Percentiles rank a stretch among this genome's conserved stretches.
Evolutionary conservation across 2,113 vertebrate species (phyloP).

Genomic region (Xiphophorus couchianus): DNA sequence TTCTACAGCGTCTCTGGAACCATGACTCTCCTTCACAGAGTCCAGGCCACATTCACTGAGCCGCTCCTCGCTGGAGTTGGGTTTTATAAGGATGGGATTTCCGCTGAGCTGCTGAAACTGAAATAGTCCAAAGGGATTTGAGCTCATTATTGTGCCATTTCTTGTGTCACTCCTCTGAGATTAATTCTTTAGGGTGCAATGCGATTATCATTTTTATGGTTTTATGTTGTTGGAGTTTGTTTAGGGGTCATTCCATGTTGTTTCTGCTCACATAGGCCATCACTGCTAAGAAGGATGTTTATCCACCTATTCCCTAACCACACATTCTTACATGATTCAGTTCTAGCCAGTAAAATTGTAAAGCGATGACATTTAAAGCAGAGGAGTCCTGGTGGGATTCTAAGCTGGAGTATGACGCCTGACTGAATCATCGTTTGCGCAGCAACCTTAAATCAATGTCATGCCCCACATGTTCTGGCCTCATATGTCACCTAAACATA

Average conservation of each 20-base stretch:
- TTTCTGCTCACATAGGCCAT: background rate
- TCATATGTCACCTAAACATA: conserved; percentile 6
- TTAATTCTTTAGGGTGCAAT: background rate
- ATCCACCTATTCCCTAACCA: background rate
- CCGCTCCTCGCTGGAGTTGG: background rate
- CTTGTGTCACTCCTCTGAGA: background rate
- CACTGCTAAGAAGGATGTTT: background rate
- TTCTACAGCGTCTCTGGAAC: background rate
- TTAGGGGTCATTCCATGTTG: background rate
- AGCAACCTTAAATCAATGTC: conserved; percentile 26
- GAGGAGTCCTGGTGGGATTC: conserved; percentile 15
- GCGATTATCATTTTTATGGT: background rate
- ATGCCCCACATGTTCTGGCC: background rate
- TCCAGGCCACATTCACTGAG: background rate
- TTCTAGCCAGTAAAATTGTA: conserved; percentile 21
- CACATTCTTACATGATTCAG: conserved; percentile 26
- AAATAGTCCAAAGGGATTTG: background rate
- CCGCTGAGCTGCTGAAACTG: background rate
- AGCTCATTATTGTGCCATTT: background rate
- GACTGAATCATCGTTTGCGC: conserved; percentile 40
- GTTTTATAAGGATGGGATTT: background rate
- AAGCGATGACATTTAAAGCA: conserved; percentile 25
- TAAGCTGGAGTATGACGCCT: conserved; percentile 27
- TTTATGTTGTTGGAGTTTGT: background rate
- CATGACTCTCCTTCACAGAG: background rate